Percentiles rank a stretch among this genome's conserved stretches.
Conservation (phyloP, 1,140 invertebrate species). For the Diorhabda sublineata region DNA sequence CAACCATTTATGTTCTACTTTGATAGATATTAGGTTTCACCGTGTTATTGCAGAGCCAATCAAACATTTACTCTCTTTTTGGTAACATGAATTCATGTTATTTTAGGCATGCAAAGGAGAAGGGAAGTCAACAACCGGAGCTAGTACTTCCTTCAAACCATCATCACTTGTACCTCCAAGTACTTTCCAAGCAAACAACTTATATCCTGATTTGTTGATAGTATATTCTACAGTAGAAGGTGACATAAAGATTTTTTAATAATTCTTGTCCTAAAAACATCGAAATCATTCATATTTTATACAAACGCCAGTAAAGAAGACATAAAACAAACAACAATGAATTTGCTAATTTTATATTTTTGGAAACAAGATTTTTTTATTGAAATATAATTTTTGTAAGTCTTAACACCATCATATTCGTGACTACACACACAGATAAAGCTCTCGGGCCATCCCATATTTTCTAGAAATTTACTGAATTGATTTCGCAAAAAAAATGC, state of each 20-base stretch:
- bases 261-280: background rate
- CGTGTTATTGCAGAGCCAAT: no score
- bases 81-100: background rate
- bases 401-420: no score
- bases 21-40: no score
- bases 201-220: conserved; percentile 34
- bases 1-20: no score
- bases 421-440: no score
- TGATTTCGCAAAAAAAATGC: no score
- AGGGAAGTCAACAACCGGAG: conserved; percentile 14
- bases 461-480: no score
- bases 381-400: no score
- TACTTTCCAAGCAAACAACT: conserved; percentile 18
- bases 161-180: conserved; percentile 5
- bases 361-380: no score
- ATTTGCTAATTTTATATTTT: no score
- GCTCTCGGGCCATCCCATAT: no score
- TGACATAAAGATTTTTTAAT: conserved; percentile 6
- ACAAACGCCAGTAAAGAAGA: background rate
- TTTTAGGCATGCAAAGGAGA: conserved; percentile 40
- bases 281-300: background rate
- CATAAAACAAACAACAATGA: no score
- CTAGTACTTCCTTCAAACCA: background rate
- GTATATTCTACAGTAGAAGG: conserved; percentile 37
- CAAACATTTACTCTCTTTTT: conserved; percentile 1